phyloP scores from a whole-genome alignment of 1,140 invertebrate genomes.

The Euura lappo region DNA sequence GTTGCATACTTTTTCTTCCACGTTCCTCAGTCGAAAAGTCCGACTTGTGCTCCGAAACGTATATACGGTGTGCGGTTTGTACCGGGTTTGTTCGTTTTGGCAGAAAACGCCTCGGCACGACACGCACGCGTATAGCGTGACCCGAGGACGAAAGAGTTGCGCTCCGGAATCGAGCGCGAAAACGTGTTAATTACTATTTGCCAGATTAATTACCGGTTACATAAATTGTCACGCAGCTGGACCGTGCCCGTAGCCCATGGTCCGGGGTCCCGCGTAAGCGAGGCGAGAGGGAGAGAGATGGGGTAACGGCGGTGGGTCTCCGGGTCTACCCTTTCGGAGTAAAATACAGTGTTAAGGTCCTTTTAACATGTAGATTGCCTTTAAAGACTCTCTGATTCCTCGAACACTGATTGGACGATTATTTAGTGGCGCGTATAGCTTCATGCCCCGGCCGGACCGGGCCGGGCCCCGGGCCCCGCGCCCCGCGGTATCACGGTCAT shows the following conservation, averaged over 20 bases:
- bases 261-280: no score
- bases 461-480: no score
- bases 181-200: constrained; percentile 32
- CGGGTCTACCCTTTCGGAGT: constrained; percentile 11
- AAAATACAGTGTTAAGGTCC: constrained; percentile 53
- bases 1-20: no score
- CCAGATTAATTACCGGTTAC: constrained; percentile 34
- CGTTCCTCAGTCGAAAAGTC: no score
- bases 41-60: no score
- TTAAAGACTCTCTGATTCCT: constrained; percentile 51
- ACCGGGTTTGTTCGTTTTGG: no score
- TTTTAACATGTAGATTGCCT: constrained; percentile 61
- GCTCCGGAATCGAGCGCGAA: constrained; percentile 8
- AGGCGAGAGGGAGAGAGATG: constrained; percentile 26
- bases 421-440: constrained; percentile 47
- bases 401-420: constrained; percentile 57
- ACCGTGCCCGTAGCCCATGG: background rate
- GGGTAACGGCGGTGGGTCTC: constrained; percentile 26
- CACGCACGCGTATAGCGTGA: background rate
- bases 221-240: constrained; percentile 27
- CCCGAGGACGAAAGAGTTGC: constrained; percentile 5
- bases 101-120: no score
- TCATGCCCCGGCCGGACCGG: no score
- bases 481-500: no score
- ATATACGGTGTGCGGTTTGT: no score